Conservation (phyloP, 1,140 invertebrate species). For the Amphibalanus amphitrite region DNA sequence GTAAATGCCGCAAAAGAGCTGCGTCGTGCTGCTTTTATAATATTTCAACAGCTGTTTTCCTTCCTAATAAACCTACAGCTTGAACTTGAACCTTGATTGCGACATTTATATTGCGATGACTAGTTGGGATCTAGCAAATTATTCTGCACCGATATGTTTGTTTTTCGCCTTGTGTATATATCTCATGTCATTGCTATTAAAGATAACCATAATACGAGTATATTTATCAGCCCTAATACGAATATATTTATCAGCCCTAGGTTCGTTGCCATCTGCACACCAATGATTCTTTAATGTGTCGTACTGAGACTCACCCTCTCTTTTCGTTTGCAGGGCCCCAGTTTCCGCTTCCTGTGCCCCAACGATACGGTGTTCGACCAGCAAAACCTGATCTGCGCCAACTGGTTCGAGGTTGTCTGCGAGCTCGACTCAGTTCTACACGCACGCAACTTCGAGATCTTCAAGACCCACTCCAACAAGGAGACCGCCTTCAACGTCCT, state of each 20-base stretch:
- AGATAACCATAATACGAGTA: neutral
- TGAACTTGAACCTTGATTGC: no score
- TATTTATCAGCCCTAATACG: neutral
- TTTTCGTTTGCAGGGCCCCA: neutral
- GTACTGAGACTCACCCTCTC: neutral
- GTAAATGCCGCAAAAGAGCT: no score
- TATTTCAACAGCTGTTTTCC: neutral
- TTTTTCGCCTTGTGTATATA: no score
- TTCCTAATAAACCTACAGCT: neutral
- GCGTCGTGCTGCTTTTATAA: no score
- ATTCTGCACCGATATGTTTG: no score
- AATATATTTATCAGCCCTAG: neutral
- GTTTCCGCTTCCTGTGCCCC: conserved; percentile 65
- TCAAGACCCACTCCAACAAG: neutral
- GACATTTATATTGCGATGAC: no score
- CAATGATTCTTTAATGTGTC: neutral
- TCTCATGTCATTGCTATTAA: no score
- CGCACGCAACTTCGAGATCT: conserved; percentile 37
- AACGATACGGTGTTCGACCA: conserved; percentile 84
- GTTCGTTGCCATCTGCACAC: neutral
- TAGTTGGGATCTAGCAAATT: no score
- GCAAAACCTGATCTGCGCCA: conserved; percentile 75
- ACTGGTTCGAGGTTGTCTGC: conserved; percentile 75
- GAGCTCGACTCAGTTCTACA: conserved; percentile 55
- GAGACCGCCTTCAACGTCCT: neutral